Evolutionary conservation across 2,797 vertebrate genomes (phyloP), one percentile per base, ranked within the genome.

Genomic region (Neostethus bicornis): DNA sequence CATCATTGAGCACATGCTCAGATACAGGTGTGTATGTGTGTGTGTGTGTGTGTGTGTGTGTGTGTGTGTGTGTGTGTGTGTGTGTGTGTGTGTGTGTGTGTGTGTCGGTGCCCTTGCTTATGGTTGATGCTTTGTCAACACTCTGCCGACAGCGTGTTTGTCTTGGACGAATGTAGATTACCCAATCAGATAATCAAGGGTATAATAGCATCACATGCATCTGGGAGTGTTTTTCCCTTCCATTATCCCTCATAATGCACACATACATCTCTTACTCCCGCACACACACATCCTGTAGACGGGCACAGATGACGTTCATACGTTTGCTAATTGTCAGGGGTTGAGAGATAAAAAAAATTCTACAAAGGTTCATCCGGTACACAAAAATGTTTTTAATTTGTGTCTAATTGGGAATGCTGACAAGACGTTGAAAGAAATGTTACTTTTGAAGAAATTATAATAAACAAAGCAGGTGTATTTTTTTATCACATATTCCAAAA

Each of bases 181-280:
- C 77, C 74, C 81, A 82, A 87, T 90, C 78, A 82, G 77, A 85
- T 88, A 83, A 89, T 89, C 76, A 77, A 79, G 64, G 73, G 70
- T 70, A 75, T 80, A 86, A 85, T 86, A 86, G 77, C 78, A 88
- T 87, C 84, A 75, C 67, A 79, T 85, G 75, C 83, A 86, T 88
- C 85, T 89, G 86, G 77, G 79, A 87, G 82, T 85, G 76, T 84
- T 89, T 87, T 85, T 82, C 60, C 72, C 70, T 71, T 79, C 81
- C 81, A 84, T 82, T 82, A 80, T 82, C 77, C 68, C 61, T 77
- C 66, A 77, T 82, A 83, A 75, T 60, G 51, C 61, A 77, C 70
- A 61, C 56, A 68, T 51, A 66, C 64, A 60, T 24, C 17, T 55
- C 58, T 32, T 47, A 26, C 29, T 43, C 37, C 50, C 57, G 58